Evolutionary conservation across 2,888 invertebrate species (phyloP).

Genomic region (Dryococelus australis): DNA sequence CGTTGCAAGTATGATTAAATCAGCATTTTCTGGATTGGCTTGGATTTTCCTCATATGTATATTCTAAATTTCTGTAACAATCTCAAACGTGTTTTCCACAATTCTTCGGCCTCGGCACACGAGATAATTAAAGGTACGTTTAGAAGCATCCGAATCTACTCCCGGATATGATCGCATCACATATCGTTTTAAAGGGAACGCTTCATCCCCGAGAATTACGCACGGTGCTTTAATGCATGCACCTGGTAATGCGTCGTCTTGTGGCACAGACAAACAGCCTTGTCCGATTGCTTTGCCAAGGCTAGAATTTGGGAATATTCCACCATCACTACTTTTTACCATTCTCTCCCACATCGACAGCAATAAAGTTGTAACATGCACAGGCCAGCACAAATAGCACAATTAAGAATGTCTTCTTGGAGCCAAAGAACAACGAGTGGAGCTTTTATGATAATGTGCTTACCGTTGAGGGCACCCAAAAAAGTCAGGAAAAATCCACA

Average conservation of each 20-base stretch:
- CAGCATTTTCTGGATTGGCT: background rate
- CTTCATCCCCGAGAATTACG: background rate
- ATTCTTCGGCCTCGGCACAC: background rate
- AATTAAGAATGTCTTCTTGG: background rate
- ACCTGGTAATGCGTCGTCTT: background rate
- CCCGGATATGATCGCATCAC: background rate
- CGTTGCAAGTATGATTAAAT: background rate
- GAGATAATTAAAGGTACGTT: background rate
- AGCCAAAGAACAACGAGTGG: background rate
- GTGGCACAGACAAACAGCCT: background rate
- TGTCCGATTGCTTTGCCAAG: background rate
- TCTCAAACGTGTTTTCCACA: background rate
- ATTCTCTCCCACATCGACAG: background rate
- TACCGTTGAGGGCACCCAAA: background rate
- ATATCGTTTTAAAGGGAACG: background rate
- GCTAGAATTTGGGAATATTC: background rate
- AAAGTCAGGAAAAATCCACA: background rate
- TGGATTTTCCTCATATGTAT: background rate
- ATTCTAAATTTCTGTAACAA: background rate
- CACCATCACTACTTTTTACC: background rate
- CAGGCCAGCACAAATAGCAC: background rate
- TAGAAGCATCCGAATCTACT: background rate
- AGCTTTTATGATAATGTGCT: background rate
- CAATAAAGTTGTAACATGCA: background rate
- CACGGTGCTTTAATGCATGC: background rate